These are phyloP conservation scores for Caerostris darwini DNA, from an alignment of 1,140 invertebrate species.

Conservation along the genomic window DNA sequence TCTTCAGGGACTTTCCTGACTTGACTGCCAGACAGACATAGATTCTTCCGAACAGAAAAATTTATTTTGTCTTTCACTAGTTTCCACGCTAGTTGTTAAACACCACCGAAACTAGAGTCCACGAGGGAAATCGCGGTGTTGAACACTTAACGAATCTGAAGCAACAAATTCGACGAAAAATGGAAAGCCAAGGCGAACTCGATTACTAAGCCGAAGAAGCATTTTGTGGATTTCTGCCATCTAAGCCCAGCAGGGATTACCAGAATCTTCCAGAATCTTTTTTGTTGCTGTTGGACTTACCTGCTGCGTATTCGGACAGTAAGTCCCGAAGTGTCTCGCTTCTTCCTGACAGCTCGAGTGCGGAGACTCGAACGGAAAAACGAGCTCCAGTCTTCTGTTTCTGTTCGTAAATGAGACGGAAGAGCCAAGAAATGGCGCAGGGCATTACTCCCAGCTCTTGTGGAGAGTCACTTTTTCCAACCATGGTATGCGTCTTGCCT, in stretches of 20 bases:
- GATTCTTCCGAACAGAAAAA: not conserved
- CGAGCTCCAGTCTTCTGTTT: conserved; percentile 94
- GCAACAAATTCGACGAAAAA: not conserved
- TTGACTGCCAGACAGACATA: not conserved
- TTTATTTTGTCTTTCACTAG: not conserved
- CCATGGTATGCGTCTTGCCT: conserved; percentile 96
- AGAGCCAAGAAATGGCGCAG: conserved; percentile 97
- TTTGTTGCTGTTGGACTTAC: conserved; percentile 10
- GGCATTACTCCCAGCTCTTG: conserved; percentile 93
- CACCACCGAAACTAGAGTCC: not conserved
- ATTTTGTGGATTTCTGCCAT: conserved; percentile 1
- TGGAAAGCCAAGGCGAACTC: not conserved
- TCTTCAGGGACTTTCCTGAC: not conserved
- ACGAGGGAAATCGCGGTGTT: not conserved
- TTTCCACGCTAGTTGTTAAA: conserved; percentile 6
- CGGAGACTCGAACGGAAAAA: conserved; percentile 92
- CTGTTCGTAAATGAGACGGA: conserved; percentile 94
- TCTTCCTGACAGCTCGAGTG: conserved; percentile 90
- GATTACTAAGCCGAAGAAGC: not conserved
- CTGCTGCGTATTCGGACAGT: conserved; percentile 88
- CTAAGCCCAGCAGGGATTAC: not conserved
- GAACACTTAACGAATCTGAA: conserved; percentile 5
- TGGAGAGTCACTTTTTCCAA: conserved; percentile 89
- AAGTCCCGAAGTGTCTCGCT: conserved; percentile 89
- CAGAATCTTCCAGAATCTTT: not conserved